phyloP scores from a whole-genome alignment of 2,888 invertebrate genomes.

The Smittia aterrima region DNA sequence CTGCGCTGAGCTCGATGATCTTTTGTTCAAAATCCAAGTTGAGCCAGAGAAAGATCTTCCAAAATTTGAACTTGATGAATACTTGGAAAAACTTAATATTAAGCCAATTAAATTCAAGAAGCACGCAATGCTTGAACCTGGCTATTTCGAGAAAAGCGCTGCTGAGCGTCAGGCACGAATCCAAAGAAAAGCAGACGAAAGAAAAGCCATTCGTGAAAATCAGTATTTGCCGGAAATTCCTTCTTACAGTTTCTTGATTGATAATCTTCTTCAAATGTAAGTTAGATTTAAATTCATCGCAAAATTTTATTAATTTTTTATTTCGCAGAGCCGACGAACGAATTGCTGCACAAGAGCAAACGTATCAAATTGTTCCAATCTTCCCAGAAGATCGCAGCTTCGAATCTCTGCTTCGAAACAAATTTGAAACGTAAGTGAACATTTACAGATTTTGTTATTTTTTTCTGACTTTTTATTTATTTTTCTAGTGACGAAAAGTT shows the following conservation, averaged over 20 bases:
- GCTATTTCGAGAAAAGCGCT: neutral
- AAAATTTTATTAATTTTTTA: neutral
- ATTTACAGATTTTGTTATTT: neutral
- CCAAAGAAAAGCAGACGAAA: neutral
- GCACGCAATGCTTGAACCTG: neutral
- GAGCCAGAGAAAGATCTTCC: neutral
- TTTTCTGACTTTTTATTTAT: neutral
- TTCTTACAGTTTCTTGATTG: neutral
- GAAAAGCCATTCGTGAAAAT: neutral
- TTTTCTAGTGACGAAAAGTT: neutral
- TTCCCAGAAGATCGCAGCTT: slow-evolving; percentile 3
- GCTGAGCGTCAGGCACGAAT: neutral
- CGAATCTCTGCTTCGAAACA: slow-evolving; percentile 18
- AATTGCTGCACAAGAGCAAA: neutral
- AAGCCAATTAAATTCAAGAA: neutral
- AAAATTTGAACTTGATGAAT: slow-evolving; percentile 9
- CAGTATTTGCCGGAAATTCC: slow-evolving; percentile 22
- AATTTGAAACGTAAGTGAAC: slow-evolving; percentile 24
- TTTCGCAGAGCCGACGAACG: neutral
- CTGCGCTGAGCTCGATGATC: neutral
- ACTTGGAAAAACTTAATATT: slow-evolving; percentile 22
- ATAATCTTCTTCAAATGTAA: slow-evolving; percentile 3
- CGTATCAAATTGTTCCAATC: neutral
- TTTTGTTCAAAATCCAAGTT: neutral
- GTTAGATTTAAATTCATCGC: neutral